Conservation (phyloP, 2,888 invertebrate genomes). For the Amiota minor region DNA sequence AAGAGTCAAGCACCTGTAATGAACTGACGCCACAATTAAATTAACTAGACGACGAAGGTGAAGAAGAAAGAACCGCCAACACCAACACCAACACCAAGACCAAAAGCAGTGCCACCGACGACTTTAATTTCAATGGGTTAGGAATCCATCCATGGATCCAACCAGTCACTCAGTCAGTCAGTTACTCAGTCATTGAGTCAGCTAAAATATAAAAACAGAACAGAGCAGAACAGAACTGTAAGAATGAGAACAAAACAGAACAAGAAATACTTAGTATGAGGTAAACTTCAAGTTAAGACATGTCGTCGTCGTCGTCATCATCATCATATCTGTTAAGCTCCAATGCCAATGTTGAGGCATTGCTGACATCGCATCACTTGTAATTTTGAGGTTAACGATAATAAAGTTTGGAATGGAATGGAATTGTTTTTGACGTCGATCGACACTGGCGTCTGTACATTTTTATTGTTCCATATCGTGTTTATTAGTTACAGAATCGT, state of each 20-base stretch:
- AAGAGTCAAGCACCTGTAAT: conserved; percentile 69
- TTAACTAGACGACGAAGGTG: conserved; percentile 45
- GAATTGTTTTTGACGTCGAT: not conserved
- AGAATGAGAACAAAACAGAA: no score
- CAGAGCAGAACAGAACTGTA: no score
- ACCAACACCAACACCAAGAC: not conserved
- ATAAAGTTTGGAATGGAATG: no score
- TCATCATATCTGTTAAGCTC: not conserved
- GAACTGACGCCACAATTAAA: conserved; percentile 69
- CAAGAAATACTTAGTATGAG: no score
- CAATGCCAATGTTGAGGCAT: not conserved
- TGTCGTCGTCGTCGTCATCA: not conserved
- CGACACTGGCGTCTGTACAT: not conserved
- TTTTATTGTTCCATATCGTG: conserved; percentile 14
- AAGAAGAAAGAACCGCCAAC: conserved; percentile 1
- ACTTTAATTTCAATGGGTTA: no score
- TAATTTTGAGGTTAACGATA: no score
- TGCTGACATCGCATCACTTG: not conserved
- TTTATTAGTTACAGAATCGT: conserved; percentile 17
- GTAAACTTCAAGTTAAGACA: no score
- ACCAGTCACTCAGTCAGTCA: no score
- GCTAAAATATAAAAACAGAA: no score
- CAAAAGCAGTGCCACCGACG: not conserved
- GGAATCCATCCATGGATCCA: no score
- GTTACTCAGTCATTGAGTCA: no score